phyloP scores from a whole-genome alignment of 2,888 invertebrate genomes.

The Trichogramma dendrolimi region DNA sequence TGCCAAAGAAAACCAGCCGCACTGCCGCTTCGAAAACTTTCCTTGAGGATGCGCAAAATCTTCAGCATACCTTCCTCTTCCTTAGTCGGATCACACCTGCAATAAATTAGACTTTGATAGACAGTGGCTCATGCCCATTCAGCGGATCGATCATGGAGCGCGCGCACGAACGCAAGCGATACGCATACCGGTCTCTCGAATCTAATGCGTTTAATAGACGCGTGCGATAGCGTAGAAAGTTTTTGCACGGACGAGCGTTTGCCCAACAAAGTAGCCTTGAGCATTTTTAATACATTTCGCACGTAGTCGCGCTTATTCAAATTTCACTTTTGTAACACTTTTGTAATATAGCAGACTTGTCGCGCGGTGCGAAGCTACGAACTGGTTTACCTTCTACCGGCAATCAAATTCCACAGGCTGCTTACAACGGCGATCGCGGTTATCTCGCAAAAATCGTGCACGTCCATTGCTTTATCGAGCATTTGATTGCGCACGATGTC shows the following conservation, averaged over 20 bases:
- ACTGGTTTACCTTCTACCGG: constrained; percentile 55
- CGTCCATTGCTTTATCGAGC: constrained; percentile 24
- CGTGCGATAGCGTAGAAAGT: too few species aligned
- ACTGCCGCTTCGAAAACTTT: constrained; percentile 59
- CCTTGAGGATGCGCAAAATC: constrained; percentile 59
- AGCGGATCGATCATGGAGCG: too few species aligned
- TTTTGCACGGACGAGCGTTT: too few species aligned
- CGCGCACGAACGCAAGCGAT: too few species aligned
- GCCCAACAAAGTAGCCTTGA: too few species aligned
- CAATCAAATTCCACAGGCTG: constrained; percentile 66
- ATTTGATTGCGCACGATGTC: constrained; percentile 50
- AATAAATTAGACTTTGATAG: not conserved
- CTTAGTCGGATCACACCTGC: constrained; percentile 53
- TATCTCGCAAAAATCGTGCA: constrained; percentile 53
- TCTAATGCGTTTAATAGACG: too few species aligned
- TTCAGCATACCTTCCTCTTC: constrained; percentile 58
- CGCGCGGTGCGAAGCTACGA: too few species aligned
- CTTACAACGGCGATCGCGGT: constrained; percentile 58
- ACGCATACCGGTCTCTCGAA: too few species aligned
- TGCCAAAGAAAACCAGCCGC: constrained; percentile 66
- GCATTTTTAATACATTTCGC: not conserved
- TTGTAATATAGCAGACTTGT: too few species aligned
- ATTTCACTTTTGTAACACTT: too few species aligned
- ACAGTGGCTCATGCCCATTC: too few species aligned
- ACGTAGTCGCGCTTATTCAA: too few species aligned